Conservation (phyloP, 1,140 invertebrate species). For the Dryas iulia region DNA sequence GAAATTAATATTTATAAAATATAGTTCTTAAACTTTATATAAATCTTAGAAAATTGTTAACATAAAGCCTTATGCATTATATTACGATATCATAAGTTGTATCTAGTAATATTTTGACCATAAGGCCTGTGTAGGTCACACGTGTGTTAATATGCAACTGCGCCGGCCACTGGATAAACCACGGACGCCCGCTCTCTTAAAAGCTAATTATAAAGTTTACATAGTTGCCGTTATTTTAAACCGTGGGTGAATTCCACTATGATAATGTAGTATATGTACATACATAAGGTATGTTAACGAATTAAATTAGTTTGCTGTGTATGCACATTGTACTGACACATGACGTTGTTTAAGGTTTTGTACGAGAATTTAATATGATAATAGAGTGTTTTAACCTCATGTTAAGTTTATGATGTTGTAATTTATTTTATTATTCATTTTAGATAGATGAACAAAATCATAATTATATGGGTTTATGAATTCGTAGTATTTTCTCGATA, state of each 20-base stretch:
- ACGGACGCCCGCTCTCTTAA: conserved; percentile 22
- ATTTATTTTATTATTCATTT: neutral
- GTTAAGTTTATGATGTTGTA: neutral
- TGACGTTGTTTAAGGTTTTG: neutral
- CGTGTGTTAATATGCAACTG: conserved; percentile 41
- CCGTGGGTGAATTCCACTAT: neutral
- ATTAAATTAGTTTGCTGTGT: neutral
- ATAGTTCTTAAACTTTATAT: neutral
- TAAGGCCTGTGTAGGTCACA: conserved; percentile 41
- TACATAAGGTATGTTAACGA: neutral
- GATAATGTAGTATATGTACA: neutral
- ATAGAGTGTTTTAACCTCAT: neutral
- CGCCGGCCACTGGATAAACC: conserved; percentile 23
- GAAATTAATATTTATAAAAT: neutral
- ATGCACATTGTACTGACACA: neutral
- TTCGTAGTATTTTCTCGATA: too few relatives aligned
- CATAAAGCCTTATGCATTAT: neutral
- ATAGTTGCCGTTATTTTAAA: conserved; percentile 1
- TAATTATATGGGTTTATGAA: too few relatives aligned
- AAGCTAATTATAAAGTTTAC: conserved; percentile 9
- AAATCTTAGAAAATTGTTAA: neutral
- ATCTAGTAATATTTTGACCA: conserved; percentile 22
- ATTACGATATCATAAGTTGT: neutral
- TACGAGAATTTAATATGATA: neutral
- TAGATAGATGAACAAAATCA: neutral